Evolutionary conservation across 1,140 invertebrate species (phyloP).

Genomic region (Monomorium pharaonis): DNA sequence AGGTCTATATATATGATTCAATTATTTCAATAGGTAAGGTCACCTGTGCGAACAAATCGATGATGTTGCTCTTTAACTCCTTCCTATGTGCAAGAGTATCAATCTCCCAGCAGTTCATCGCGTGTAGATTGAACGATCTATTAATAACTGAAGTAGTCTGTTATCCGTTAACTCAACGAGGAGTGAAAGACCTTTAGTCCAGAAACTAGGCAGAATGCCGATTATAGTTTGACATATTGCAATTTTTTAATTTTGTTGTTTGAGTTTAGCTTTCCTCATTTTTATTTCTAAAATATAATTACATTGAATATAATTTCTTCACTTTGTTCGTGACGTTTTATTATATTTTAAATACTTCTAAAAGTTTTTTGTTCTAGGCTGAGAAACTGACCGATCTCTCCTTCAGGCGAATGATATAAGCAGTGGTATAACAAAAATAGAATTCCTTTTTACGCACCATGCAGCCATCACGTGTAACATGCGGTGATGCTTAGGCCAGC

Average conservation of each 20-base stretch:
- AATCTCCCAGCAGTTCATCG: background rate
- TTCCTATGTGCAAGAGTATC: background rate
- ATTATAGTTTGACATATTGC: background rate
- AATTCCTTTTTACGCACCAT: background rate
- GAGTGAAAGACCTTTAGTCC: background rate
- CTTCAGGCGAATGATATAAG: background rate
- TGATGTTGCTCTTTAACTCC: background rate
- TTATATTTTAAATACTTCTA: background rate
- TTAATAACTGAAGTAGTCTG: background rate
- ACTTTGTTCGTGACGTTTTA: background rate
- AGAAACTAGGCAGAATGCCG: background rate
- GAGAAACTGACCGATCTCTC: background rate
- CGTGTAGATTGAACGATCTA: background rate
- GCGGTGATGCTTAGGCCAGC: constrained; percentile 10
- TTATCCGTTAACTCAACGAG: background rate
- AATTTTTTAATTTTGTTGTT: background rate
- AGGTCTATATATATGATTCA: background rate
- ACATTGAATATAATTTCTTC: background rate
- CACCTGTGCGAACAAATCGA: background rate
- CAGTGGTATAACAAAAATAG: background rate
- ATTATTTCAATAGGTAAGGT: constrained; percentile 12
- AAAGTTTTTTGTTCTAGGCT: background rate
- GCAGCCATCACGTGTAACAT: constrained; percentile 1
- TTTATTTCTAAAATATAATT: background rate
- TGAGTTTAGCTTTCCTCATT: background rate